These are phyloP conservation scores for Marmota monax DNA, from an alignment of 2,113 vertebrate species.

Conservation along the genomic window DNA sequence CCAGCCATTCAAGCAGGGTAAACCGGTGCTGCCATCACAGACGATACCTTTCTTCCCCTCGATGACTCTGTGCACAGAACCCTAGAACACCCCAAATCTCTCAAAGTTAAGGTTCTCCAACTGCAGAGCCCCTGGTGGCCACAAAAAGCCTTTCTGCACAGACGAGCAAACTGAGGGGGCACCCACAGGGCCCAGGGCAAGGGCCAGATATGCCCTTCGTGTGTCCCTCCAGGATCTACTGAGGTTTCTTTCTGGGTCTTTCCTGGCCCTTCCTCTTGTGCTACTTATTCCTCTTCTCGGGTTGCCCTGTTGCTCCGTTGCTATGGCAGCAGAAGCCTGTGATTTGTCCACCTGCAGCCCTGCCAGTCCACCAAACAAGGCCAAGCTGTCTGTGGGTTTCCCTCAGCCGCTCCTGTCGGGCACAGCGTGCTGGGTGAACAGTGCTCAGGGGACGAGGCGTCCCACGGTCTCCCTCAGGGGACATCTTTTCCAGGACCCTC, in stretches of 20 bases:
- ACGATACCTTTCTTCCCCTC: background rate
- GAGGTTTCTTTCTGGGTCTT: background rate
- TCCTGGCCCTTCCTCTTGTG: background rate
- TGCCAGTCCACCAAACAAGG: background rate
- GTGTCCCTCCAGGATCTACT: background rate
- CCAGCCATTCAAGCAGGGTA: background rate
- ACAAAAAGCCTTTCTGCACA: background rate
- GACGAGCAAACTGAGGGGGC: background rate
- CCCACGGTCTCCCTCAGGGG: background rate
- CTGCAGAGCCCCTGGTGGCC: background rate
- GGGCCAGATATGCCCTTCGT: background rate
- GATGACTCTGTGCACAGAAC: background rate
- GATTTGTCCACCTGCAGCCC: slow-evolving; percentile 20
- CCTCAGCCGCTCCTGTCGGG: background rate
- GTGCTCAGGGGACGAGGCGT: background rate
- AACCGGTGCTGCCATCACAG: fast-evolving
- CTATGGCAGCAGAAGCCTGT: slow-evolving; percentile 68
- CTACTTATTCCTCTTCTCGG: slow-evolving; percentile 26
- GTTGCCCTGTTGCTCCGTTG: slow-evolving; percentile 52
- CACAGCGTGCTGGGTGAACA: background rate
- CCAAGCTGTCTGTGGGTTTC: background rate
- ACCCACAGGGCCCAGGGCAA: background rate
- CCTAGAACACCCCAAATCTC: background rate
- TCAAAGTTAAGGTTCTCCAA: background rate
- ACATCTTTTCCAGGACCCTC: background rate